phyloP scores from a whole-genome alignment of 2,113 vertebrate species.

The Capricornis sumatraensis region DNA sequence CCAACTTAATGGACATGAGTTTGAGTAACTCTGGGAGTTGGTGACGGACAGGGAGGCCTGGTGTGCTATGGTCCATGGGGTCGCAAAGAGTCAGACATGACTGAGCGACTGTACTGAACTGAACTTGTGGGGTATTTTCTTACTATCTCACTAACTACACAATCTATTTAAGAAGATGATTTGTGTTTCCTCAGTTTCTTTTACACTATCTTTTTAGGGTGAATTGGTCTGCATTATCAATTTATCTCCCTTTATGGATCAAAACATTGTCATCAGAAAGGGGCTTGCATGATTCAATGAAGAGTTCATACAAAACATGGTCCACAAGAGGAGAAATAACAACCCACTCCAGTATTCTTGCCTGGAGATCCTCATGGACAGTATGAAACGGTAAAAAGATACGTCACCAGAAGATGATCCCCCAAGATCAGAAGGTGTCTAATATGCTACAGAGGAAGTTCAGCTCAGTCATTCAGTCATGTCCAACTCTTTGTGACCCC shows the following conservation, averaged over 20 bases:
- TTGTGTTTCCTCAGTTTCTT: background rate
- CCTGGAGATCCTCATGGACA: background rate
- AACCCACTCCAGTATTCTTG: background rate
- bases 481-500: background rate
- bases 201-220: background rate
- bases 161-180: background rate
- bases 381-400: background rate
- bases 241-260: background rate
- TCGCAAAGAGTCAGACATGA: accelerated
- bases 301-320: background rate
- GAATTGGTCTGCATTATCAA: background rate
- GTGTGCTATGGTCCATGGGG: background rate
- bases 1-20: background rate
- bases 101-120: background rate
- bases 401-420: background rate
- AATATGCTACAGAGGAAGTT: background rate
- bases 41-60: background rate
- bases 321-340: background rate
- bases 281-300: background rate
- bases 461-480: background rate
- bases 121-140: background rate
- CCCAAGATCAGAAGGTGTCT: background rate
- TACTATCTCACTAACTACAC: background rate
- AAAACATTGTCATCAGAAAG: background rate
- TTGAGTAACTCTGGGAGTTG: background rate